Evolutionary conservation across 2,888 invertebrate genomes (phyloP).

Genomic region (Clitarchus hookeri): DNA sequence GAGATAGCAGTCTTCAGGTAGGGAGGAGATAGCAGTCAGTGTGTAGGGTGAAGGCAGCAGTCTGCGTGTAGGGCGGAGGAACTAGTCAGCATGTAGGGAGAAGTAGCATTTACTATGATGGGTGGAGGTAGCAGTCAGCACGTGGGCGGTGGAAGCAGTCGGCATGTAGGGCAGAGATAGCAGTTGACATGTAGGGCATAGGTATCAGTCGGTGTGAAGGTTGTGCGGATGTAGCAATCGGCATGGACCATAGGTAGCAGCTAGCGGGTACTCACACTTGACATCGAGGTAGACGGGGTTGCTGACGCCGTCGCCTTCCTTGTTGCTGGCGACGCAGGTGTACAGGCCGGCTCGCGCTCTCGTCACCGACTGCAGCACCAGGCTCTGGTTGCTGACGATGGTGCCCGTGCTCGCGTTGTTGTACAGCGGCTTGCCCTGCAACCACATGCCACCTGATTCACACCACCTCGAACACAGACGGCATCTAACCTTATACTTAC

Average conservation of each 20-base stretch:
- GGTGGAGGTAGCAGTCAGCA: too few relatives aligned
- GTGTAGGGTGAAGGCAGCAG: too few relatives aligned
- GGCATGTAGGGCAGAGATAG: background rate
- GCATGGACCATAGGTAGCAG: background rate
- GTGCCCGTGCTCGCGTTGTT: conserved; percentile 80
- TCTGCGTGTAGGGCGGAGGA: too few relatives aligned
- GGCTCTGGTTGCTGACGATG: conserved; percentile 85
- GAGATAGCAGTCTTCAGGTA: too few relatives aligned
- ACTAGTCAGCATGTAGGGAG: too few relatives aligned
- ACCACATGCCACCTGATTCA: background rate
- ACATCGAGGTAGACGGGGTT: conserved; percentile 83
- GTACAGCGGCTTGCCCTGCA: conserved; percentile 74
- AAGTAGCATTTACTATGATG: too few relatives aligned
- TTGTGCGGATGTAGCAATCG: background rate
- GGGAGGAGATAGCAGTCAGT: too few relatives aligned
- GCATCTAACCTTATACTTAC: too few relatives aligned
- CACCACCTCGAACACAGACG: too few relatives aligned
- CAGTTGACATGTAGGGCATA: too few relatives aligned
- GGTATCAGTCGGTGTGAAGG: too few relatives aligned
- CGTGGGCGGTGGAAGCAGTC: background rate
- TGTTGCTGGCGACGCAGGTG: conserved; percentile 85
- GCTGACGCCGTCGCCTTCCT: conserved; percentile 86
- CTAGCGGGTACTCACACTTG: conserved; percentile 71
- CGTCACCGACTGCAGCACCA: conserved; percentile 85
- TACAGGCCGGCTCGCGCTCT: conserved; percentile 78